phyloP scores from a whole-genome alignment of 2,888 invertebrate species.

The Plebejus anna region DNA sequence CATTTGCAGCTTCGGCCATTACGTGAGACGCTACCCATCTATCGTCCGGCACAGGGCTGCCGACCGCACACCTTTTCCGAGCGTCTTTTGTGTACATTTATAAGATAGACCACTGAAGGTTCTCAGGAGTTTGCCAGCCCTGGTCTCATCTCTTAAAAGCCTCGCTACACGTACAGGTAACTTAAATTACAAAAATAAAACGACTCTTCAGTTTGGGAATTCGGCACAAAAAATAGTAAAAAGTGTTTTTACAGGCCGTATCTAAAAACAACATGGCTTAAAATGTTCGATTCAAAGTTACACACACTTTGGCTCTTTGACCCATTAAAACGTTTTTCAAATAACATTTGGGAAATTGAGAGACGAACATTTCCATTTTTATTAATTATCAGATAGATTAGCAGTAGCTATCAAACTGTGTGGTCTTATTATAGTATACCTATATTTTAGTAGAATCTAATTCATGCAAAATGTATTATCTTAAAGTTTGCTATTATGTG shows the following conservation, averaged over 20 bases:
- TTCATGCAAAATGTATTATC: background rate
- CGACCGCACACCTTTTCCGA: background rate
- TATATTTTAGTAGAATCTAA: background rate
- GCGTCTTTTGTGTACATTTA: background rate
- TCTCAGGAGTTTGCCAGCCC: background rate
- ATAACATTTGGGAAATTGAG: background rate
- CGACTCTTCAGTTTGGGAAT: background rate
- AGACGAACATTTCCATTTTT: background rate
- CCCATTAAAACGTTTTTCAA: background rate
- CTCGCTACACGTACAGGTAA: slow-evolving; percentile 28
- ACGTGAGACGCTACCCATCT: slow-evolving; percentile 42
- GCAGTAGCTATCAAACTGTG: background rate
- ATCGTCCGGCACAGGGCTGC: slow-evolving; percentile 39
- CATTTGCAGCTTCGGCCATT: slow-evolving; percentile 42
- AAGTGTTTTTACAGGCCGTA: slow-evolving; percentile 9
- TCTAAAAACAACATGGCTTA: slow-evolving; percentile 4
- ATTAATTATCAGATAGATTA: background rate
- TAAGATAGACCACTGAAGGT: background rate
- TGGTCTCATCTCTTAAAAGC: slow-evolving; percentile 42
- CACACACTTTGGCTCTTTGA: background rate
- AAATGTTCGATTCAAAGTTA: slow-evolving; percentile 8
- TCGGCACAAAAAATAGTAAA: background rate
- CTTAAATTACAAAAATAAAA: slow-evolving; percentile 12
- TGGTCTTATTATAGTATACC: background rate
- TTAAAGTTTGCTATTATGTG: background rate